Conservation (phyloP, 1,140 invertebrate species). For the Philopotamus ludificatus region DNA sequence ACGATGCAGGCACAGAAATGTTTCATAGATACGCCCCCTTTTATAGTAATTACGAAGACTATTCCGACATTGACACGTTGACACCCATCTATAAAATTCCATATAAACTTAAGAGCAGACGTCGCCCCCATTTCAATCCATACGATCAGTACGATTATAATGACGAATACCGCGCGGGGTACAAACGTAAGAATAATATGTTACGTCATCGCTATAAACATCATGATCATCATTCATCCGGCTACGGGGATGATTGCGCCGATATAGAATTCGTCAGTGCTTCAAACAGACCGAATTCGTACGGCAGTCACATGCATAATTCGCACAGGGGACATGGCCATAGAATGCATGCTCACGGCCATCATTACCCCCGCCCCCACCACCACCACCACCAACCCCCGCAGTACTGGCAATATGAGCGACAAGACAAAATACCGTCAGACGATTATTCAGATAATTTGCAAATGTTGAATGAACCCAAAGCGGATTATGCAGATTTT, state of each 20-base stretch:
- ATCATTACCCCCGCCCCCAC: too few relatives aligned
- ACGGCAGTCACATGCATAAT: too few relatives aligned
- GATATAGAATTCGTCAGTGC: neutral
- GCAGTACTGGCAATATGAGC: too few relatives aligned
- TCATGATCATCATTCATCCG: neutral
- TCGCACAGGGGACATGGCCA: neutral
- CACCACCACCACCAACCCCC: too few relatives aligned
- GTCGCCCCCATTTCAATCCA: neutral
- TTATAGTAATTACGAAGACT: conserved; percentile 29
- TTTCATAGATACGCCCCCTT: conserved; percentile 29
- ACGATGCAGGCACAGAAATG: neutral
- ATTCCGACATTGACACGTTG: conserved; percentile 4
- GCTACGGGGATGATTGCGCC: conserved; percentile 7
- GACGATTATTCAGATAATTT: neutral
- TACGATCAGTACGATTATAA: conserved; percentile 1
- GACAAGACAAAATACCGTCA: neutral
- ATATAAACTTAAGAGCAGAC: conserved; percentile 2
- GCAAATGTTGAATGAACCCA: neutral
- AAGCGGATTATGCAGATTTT: conserved; percentile 7
- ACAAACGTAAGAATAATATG: neutral
- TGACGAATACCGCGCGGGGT: neutral
- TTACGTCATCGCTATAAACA: neutral
- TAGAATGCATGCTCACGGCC: neutral
- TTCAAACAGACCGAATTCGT: neutral
- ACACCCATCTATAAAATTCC: neutral